Evolutionary conservation across 2,888 invertebrate genomes (phyloP).

Genomic region (Macropis europaea): DNA sequence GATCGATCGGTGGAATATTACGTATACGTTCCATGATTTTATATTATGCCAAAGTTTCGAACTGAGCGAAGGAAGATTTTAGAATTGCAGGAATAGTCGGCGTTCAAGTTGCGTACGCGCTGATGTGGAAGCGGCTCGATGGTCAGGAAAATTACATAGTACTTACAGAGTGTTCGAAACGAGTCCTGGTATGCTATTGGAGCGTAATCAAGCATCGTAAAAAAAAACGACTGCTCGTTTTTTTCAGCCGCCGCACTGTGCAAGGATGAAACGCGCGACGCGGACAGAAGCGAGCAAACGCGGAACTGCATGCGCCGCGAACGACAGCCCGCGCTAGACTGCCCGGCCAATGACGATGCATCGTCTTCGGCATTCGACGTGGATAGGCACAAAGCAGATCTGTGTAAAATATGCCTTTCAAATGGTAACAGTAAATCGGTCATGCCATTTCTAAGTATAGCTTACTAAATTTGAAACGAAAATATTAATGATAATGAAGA

Average conservation of each 20-base stretch:
- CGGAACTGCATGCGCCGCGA: constrained; percentile 53
- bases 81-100: constrained; percentile 17
- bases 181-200: neutral
- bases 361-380: constrained; percentile 52
- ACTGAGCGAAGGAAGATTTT: neutral
- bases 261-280: neutral
- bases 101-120: neutral
- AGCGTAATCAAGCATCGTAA: neutral
- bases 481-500: too few species aligned
- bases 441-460: too few species aligned
- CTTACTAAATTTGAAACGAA: too few species aligned
- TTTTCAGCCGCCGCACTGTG: too few species aligned
- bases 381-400: constrained; percentile 55
- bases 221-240: neutral
- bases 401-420: too few species aligned
- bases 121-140: too few species aligned
- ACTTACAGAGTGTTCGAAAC: neutral
- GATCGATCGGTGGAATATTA: too few species aligned
- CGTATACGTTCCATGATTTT: too few species aligned
- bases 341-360: constrained; percentile 55
- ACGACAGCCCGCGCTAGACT: constrained; percentile 63
- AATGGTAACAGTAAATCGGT: too few species aligned
- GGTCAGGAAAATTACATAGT: neutral
- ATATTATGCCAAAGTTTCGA: too few species aligned
- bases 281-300: constrained; percentile 21